Evolutionary conservation across 2,797 vertebrate species (phyloP).

Genomic region (Hoplostethus atlanticus): DNA sequence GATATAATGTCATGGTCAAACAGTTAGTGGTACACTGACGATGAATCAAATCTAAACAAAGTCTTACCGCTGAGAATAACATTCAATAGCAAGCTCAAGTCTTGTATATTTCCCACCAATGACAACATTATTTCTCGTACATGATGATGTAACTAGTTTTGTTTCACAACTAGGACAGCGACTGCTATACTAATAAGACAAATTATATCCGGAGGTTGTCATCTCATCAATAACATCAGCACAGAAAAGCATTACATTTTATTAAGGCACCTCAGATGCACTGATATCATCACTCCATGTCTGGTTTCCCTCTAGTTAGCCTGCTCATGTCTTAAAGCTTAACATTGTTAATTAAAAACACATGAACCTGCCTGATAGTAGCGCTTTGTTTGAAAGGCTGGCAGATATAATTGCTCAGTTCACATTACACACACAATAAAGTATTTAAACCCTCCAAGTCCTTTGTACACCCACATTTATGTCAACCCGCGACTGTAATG

Average conservation of each 20-base stretch:
- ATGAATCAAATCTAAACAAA: conserved; percentile 45
- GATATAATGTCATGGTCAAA: conserved; percentile 46
- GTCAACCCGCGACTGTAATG: conserved; percentile 78
- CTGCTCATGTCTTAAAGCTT: conserved; percentile 63
- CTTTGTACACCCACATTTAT: conserved; percentile 81
- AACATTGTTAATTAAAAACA: conserved; percentile 81
- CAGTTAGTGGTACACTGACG: conserved; percentile 59
- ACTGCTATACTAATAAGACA: no score
- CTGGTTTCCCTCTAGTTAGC: conserved; percentile 47
- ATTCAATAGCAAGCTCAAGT: conserved; percentile 34
- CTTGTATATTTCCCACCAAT: conserved; percentile 16
- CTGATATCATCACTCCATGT: conserved; percentile 44
- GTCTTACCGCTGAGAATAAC: conserved; percentile 23
- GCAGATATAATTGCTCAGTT: conserved; percentile 82
- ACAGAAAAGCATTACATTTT: conserved; percentile 34
- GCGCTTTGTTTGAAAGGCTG: conserved; percentile 81
- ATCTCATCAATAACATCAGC: conserved; percentile 8
- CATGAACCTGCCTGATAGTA: conserved; percentile 78
- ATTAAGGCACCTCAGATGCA: conserved; percentile 34
- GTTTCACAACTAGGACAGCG: not conserved
- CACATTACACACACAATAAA: conserved; percentile 83
- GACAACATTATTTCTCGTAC: conserved; percentile 4
- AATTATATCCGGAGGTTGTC: conserved; percentile 2
- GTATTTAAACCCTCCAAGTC: conserved; percentile 80
- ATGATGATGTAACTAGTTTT: conserved; percentile 20